Evolutionary conservation across 2,888 invertebrate species (phyloP).

Genomic region (Cephus rjabovi): DNA sequence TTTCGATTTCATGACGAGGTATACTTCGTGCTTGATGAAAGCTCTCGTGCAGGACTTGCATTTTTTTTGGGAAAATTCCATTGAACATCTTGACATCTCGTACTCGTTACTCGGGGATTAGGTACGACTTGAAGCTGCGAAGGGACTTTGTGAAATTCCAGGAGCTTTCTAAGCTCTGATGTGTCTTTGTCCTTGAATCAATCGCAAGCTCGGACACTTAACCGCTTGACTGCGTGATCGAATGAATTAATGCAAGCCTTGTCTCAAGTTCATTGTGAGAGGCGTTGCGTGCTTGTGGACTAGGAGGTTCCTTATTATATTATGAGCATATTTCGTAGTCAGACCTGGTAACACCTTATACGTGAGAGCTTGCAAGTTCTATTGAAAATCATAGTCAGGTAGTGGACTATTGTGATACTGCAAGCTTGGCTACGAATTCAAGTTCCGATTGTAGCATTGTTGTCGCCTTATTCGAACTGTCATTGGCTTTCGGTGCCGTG

Average conservation of each 20-base stretch:
- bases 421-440: not conserved
- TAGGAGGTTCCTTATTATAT: not conserved
- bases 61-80: not conserved
- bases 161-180: not conserved
- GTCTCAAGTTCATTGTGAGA: slow-evolving; percentile 3
- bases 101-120: not conserved
- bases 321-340: not conserved
- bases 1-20: not conserved
- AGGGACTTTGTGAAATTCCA: not conserved
- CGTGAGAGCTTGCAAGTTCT: slow-evolving; percentile 3
- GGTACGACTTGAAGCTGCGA: not conserved
- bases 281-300: not conserved
- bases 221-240: not conserved
- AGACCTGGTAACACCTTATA: not conserved
- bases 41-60: not conserved
- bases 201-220: not conserved
- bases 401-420: not conserved
- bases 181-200: not conserved
- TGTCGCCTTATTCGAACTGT: no score
- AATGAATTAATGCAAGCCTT: not conserved
- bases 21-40: not conserved
- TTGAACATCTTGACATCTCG: not conserved
- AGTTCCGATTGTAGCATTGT: no score
- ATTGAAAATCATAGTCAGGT: not conserved
- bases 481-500: no score